phyloP scores from a whole-genome alignment of 2,797 vertebrate species.

The Melanotaenia pygmaea region DNA sequence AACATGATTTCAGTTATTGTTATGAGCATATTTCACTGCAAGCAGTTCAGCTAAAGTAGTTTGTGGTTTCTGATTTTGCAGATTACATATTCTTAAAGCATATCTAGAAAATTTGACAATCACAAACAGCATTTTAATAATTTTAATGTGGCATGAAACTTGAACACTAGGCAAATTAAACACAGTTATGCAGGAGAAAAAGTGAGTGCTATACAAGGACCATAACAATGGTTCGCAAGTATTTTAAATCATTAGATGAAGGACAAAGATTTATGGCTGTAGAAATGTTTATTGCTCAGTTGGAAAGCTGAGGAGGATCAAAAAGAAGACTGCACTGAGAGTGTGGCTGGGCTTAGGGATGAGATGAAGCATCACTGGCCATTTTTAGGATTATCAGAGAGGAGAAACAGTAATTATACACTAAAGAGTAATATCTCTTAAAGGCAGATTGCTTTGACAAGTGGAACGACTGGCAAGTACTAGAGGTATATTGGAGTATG shows the following conservation, averaged over 20 bases:
- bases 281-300: not conserved
- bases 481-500: conserved; percentile 8
- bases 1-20: not conserved
- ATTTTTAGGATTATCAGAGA: conserved; percentile 60
- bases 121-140: not conserved
- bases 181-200: conserved; percentile 15
- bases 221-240: conserved; percentile 4
- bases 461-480: conserved; percentile 55
- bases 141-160: not conserved
- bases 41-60: not conserved
- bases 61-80: not conserved
- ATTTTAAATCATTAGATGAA: conserved; percentile 12
- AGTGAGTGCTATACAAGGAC: conserved; percentile 24
- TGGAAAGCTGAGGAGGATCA: conserved; percentile 24
- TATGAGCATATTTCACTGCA: not conserved
- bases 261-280: conserved; percentile 16
- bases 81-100: not conserved
- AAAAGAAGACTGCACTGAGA: conserved; percentile 10
- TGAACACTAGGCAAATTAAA: conserved; percentile 12
- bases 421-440: conserved; percentile 29
- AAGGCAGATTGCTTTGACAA: conserved; percentile 51
- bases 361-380: conserved; percentile 51
- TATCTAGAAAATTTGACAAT: not conserved
- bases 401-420: conserved; percentile 56
- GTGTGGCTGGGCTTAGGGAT: conserved; percentile 31